Conservation (phyloP, 2,888 invertebrate genomes). For the Himalopsyche kuldschensis region DNA sequence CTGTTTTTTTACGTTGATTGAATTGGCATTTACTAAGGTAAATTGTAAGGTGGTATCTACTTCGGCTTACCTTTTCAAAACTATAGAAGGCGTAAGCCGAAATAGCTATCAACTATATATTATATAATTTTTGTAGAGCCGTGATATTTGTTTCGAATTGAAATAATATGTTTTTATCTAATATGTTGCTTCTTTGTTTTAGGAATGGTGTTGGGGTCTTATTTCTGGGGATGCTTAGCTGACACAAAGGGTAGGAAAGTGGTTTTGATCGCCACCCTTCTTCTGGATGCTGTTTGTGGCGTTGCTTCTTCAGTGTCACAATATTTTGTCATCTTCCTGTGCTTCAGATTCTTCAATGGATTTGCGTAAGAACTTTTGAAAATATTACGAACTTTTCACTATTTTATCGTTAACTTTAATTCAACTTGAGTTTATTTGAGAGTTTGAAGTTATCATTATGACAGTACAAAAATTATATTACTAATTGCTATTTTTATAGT, state of each 20-base stretch:
- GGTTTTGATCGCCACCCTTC: conserved; percentile 71
- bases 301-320: conserved; percentile 74
- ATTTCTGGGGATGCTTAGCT: conserved; percentile 83
- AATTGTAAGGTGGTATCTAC: no score
- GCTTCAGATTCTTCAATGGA: conserved; percentile 75
- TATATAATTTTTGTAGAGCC: no score
- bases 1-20: no score
- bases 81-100: no score
- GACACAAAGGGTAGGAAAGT: conserved; percentile 79
- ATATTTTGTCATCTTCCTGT: conserved; percentile 70
- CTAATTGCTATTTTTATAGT: no score
- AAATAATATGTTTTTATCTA: conserved; percentile 15
- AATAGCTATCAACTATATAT: no score
- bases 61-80: no score
- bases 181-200: conserved; percentile 22
- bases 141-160: no score
- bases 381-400: background rate
- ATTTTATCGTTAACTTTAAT: no score
- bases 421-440: background rate
- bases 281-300: conserved; percentile 74
- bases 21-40: no score
- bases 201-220: conserved; percentile 83
- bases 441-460: no score
- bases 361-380: conserved; percentile 66
- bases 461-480: no score